A percentile compares a stretch with the other conserved stretches of the same genome.
Evolutionary conservation across 2,113 vertebrate genomes (phyloP).

Genomic region (Pseudopipra pipra): DNA sequence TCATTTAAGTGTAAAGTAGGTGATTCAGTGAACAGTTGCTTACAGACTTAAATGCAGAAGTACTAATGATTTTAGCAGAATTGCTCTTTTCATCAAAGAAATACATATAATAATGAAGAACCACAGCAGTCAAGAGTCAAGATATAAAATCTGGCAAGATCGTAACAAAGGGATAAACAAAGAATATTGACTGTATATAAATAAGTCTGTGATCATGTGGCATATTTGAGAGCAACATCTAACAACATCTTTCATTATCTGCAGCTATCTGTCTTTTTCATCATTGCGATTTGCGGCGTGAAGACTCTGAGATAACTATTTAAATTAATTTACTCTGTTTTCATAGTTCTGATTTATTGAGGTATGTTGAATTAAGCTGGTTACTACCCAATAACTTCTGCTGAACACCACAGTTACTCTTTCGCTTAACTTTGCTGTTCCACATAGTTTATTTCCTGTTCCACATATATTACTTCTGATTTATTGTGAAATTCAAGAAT

Average conservation of each 20-base stretch:
- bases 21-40: background rate
- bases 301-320: background rate
- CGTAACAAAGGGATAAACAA: background rate
- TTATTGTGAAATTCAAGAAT: slow-evolving; percentile 68
- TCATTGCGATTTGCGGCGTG: background rate
- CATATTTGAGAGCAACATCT: background rate
- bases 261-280: background rate
- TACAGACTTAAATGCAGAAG: background rate
- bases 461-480: slow-evolving; percentile 64
- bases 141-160: background rate
- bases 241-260: background rate
- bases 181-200: background rate
- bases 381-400: slow-evolving; percentile 54
- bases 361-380: slow-evolving; percentile 34
- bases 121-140: background rate
- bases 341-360: slow-evolving; percentile 47
- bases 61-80: background rate
- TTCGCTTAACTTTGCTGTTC: slow-evolving; percentile 62
- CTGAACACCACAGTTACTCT: slow-evolving; percentile 51
- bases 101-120: background rate
- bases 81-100: background rate
- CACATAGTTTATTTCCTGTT: slow-evolving; percentile 45
- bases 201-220: background rate
- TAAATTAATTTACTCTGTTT: background rate
- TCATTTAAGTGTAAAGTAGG: background rate